phyloP scores from a whole-genome alignment of 2,888 invertebrate species.

The Gastracanthus pulcherrimus region DNA sequence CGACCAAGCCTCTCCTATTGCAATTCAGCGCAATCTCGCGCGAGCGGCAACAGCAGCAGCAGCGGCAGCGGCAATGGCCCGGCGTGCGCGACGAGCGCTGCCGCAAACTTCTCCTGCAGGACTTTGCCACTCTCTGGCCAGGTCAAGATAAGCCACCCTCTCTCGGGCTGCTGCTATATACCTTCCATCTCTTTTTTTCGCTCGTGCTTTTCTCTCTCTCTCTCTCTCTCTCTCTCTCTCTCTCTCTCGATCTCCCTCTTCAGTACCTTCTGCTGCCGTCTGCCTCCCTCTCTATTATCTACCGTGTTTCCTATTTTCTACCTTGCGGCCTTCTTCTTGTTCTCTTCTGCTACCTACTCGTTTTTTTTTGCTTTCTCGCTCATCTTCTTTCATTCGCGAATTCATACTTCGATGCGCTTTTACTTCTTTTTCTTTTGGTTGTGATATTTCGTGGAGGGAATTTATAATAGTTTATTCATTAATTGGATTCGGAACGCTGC shows the following conservation, averaged over 20 bases:
- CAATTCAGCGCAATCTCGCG: constrained; percentile 57
- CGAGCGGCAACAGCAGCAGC: no score
- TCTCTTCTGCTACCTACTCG: background rate
- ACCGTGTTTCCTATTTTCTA: constrained; percentile 19
- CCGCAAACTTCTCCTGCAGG: constrained; percentile 63
- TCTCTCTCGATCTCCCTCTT: background rate
- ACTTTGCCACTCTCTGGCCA: constrained; percentile 63
- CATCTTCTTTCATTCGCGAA: constrained; percentile 16
- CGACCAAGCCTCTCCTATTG: constrained; percentile 16
- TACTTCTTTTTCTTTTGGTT: background rate
- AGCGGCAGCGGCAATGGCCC: constrained; percentile 47
- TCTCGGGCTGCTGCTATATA: no score
- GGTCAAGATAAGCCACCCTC: constrained; percentile 72
- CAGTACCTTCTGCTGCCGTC: background rate
- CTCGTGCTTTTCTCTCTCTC: background rate
- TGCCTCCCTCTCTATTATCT: constrained; percentile 19
- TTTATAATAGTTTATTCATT: constrained; percentile 43
- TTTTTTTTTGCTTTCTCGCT: background rate
- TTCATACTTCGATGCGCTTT: constrained; percentile 9
- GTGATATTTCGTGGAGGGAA: background rate
- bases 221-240: background rate
- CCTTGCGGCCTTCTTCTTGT: constrained; percentile 9
- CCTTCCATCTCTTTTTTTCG: constrained; percentile 61
- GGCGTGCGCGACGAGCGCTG: no score
- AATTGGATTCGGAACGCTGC: constrained; percentile 17